Conservation (phyloP, 2,113 vertebrate species). For the Fregetta grallaria region DNA sequence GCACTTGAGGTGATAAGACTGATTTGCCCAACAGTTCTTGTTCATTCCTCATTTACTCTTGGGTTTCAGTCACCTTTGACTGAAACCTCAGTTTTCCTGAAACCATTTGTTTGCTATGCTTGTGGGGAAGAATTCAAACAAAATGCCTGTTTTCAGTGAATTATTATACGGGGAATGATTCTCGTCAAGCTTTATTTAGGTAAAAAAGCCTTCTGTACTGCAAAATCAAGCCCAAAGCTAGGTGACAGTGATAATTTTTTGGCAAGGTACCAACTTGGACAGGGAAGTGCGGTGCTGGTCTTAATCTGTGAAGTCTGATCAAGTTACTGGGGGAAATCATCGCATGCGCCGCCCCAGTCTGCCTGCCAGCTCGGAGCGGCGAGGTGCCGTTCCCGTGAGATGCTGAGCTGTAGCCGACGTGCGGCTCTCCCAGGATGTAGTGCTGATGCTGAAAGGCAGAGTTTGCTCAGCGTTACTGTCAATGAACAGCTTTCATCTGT, state of each 20-base stretch:
- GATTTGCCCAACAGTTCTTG: background rate
- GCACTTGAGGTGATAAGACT: background rate
- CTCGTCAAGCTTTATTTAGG: background rate
- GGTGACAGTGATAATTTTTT: background rate
- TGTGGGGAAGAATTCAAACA: background rate
- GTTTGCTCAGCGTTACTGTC: background rate
- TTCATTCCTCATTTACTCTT: background rate
- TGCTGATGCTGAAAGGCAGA: background rate
- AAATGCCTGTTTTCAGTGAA: background rate
- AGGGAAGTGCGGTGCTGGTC: background rate
- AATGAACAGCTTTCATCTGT: conserved; percentile 1
- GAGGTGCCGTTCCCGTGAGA: background rate
- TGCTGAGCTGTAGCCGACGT: accelerated
- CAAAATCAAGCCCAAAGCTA: background rate
- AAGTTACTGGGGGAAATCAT: background rate
- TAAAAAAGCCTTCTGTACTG: background rate
- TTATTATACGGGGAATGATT: background rate
- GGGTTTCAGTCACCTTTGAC: background rate
- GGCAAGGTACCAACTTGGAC: background rate
- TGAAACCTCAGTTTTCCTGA: background rate
- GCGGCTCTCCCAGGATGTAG: background rate
- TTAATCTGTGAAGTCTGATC: background rate
- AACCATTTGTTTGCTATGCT: background rate
- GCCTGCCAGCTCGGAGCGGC: background rate
- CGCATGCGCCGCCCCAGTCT: background rate